Evolutionary conservation across 2,888 invertebrate genomes (phyloP).

Genomic region (Scotopteryx bipunctaria): DNA sequence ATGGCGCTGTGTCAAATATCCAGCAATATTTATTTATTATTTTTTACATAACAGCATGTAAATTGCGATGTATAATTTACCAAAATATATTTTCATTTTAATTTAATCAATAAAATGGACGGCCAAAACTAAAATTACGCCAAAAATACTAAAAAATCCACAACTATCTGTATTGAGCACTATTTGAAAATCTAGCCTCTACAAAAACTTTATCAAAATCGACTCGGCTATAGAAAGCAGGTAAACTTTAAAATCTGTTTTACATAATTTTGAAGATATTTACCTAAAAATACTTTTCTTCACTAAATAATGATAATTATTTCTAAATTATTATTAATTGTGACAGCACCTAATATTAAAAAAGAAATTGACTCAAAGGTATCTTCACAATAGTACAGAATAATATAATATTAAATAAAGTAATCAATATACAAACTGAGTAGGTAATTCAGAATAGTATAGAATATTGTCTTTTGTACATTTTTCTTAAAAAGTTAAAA

Average conservation of each 20-base stretch:
- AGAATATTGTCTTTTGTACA: neutral
- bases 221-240: neutral
- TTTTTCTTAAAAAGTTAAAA: too few species aligned
- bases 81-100: slow-evolving; percentile 15
- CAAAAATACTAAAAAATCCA: neutral
- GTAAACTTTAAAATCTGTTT: neutral
- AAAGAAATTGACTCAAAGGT: slow-evolving; percentile 1
- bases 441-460: too few species aligned
- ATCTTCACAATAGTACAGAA: neutral
- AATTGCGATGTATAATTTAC: slow-evolving; percentile 4
- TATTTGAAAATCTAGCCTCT: slow-evolving; percentile 6
- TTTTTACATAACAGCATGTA: neutral
- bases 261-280: neutral
- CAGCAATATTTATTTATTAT: neutral
- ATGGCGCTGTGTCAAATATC: neutral
- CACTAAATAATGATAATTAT: neutral
- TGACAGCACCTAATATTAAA: slow-evolving; percentile 14
- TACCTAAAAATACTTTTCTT: neutral
- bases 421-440: neutral
- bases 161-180: slow-evolving; percentile 1
- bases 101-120: slow-evolving; percentile 18
- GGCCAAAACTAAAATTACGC: slow-evolving; percentile 14
- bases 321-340: slow-evolving; percentile 12
- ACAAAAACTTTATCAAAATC: slow-evolving; percentile 10
- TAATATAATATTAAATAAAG: too few species aligned